These are phyloP conservation scores for Micrasema minimum DNA, from an alignment of 1,140 invertebrate species.

Conservation along the genomic window DNA sequence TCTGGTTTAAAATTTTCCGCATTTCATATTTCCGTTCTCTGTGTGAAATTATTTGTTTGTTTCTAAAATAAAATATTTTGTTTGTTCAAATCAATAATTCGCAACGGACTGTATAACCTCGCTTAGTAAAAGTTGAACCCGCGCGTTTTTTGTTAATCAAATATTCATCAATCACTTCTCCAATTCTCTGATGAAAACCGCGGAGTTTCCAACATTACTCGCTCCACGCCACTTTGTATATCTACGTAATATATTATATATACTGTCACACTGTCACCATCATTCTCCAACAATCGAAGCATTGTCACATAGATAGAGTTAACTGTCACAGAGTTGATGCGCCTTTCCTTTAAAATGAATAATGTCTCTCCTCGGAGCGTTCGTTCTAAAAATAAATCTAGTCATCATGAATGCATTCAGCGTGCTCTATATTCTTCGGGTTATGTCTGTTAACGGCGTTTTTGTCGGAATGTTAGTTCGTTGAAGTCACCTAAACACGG, in stretches of 20 bases:
- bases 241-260: not conserved
- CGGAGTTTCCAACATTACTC: too few species aligned
- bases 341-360: conserved; percentile 9
- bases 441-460: not conserved
- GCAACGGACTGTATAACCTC: too few species aligned
- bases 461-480: not conserved
- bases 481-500: not conserved
- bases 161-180: not conserved
- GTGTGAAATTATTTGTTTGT: too few species aligned
- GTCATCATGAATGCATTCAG: conserved; percentile 4
- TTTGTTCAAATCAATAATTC: too few species aligned
- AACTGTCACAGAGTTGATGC: not conserved
- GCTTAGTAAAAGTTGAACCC: too few species aligned
- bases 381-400: not conserved
- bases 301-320: conserved; percentile 5
- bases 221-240: too few species aligned
- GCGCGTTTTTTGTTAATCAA: not conserved
- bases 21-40: too few species aligned
- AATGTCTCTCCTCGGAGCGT: conserved; percentile 4
- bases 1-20: too few species aligned
- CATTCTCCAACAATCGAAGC: conserved; percentile 1
- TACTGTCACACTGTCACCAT: not conserved
- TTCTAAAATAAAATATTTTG: too few species aligned
- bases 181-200: not conserved
- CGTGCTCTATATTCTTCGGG: not conserved